Percentiles rank a stretch among this genome's conserved stretches.
phyloP scores from a whole-genome alignment of 1,140 invertebrate genomes.

The Penaeus japonicus region DNA sequence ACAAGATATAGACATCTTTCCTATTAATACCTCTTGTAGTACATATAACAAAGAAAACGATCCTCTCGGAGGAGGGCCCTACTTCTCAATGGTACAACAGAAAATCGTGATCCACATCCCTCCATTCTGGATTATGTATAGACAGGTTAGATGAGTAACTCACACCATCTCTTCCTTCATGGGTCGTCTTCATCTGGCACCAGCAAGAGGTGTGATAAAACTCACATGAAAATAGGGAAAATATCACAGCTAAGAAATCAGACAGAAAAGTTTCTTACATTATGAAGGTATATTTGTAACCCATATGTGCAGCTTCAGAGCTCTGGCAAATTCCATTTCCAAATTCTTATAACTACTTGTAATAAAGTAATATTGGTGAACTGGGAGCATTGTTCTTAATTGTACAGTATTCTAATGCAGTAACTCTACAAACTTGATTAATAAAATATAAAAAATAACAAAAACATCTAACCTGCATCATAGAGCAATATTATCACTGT shows the following conservation, averaged over 20 bases:
- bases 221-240: conserved; percentile 37
- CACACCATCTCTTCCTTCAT: too few species aligned
- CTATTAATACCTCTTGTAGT: too few species aligned
- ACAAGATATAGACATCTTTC: too few species aligned
- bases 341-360: not conserved
- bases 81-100: too few species aligned
- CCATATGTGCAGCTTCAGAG: conserved; percentile 9
- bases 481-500: not conserved
- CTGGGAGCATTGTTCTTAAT: too few species aligned
- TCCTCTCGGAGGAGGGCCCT: too few species aligned
- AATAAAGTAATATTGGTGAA: too few species aligned
- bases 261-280: conserved; percentile 34
- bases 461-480: not conserved
- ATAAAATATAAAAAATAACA: too few species aligned
- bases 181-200: conserved; percentile 7
- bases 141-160: too few species aligned
- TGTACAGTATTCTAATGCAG: too few species aligned
- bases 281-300: conserved; percentile 24
- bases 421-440: too few species aligned
- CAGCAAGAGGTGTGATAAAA: conserved; percentile 22
- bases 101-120: not conserved
- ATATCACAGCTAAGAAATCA: conserved; percentile 46
- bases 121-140: not conserved
- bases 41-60: too few species aligned
- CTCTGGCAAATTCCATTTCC: conserved; percentile 1